Evolutionary conservation across 2,113 vertebrate species (phyloP), one percentile per base, ranked within the genome.

Genomic region (Dipodomys stephensi): DNA sequence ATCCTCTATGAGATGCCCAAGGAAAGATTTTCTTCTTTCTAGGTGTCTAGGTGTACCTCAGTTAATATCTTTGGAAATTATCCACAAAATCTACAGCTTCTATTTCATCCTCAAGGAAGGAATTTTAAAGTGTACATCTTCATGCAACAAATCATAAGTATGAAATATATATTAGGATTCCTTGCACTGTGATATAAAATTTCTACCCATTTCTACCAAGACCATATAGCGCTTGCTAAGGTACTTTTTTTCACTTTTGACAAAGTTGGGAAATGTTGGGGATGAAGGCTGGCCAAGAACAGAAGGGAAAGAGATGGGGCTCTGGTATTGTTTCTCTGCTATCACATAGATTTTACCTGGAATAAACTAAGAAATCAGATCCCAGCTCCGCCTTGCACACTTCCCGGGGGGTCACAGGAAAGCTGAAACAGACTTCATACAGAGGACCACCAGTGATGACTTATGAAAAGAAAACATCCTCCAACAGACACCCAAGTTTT

Each of bases 101-200:
- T 95, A 90, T 77, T 90, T 60, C n/a, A 96, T 79, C 27, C 79
- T 97, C 86, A 0, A 0, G 64, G 95, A 94, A 94, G 0, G 2
- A 49, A 78, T 76, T 79, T 93, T 93, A 96, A 96, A 82, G 46
- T 86, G 94, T 92, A 94, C 85, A 28, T 23, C 3, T 46, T 30
- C 93, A 82, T 30, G 6, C 93, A 96, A 96, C 76, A 35, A 96
- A 89, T 93, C 87, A 72, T 65, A 97, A 95, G 57, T 92, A 22
- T 97, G 74, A 62, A 87, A 88, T 86, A 94, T 65, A n/a, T 93
- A 89, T 92, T 93, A 90, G 0, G 93, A 64, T 74, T 85, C 81
- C 94, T 96, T 97, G 96, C 96, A 80, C 46, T 95, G 92, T 93
- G 93, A 96, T 39, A 83, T 83, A 94, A 93, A 68, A 86, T 87